These are phyloP conservation scores for Megaustenia siamemsis DNA, from an alignment of 2,888 invertebrate genomes.

Conservation along the genomic window DNA sequence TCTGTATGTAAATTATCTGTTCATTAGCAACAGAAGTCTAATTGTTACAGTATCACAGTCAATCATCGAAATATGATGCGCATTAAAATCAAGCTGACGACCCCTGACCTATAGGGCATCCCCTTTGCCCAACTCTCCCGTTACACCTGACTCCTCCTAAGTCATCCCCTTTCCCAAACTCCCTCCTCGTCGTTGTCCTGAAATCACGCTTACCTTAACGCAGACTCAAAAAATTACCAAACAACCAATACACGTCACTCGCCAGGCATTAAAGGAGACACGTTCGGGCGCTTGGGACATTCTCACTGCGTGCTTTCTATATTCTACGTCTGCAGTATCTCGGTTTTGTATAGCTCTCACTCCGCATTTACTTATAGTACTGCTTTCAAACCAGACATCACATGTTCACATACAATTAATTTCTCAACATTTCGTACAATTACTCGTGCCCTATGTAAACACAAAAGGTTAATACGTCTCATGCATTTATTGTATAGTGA, in stretches of 20 bases:
- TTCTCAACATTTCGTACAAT: neutral
- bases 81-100: too few species aligned
- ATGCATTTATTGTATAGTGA: neutral
- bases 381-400: neutral
- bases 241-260: neutral
- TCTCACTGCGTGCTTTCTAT: constrained; percentile 16
- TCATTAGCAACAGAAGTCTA: too few species aligned
- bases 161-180: neutral
- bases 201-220: constrained; percentile 5
- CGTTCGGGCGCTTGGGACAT: neutral
- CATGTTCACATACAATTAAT: neutral
- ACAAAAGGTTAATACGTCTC: neutral
- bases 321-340: neutral
- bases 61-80: too few species aligned
- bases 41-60: too few species aligned
- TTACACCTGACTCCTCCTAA: neutral
- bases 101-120: neutral
- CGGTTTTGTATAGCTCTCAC: neutral
- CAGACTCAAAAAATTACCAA: neutral
- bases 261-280: neutral
- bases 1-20: too few species aligned
- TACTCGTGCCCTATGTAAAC: neutral
- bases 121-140: neutral
- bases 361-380: neutral
- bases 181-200: neutral